Conservation (phyloP, 1,140 invertebrate genomes). For the Spodoptera litura region DNA sequence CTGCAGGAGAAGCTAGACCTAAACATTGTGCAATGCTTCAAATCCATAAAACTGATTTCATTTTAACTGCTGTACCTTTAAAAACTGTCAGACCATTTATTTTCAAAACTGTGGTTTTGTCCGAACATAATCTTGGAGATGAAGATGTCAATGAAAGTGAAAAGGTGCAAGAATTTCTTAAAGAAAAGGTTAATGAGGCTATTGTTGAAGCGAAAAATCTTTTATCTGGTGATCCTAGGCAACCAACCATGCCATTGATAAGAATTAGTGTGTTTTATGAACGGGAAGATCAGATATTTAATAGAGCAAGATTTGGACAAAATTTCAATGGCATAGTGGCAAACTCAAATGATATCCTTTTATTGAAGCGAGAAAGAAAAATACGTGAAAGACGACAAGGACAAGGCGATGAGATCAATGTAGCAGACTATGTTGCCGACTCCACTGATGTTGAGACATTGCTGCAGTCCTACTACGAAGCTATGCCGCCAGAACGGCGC, state of each 20-base stretch:
- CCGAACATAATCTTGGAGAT: slow-evolving; percentile 81
- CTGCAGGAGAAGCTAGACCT: slow-evolving; percentile 92
- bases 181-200: slow-evolving; percentile 86
- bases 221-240: slow-evolving; percentile 89
- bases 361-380: slow-evolving; percentile 86
- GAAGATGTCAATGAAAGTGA: slow-evolving; percentile 84
- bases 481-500: slow-evolving; percentile 63
- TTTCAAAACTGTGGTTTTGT: slow-evolving; percentile 89
- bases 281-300: slow-evolving; percentile 90
- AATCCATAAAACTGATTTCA: slow-evolving; percentile 90
- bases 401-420: slow-evolving; percentile 64
- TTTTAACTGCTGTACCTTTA: slow-evolving; percentile 90
- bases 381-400: slow-evolving; percentile 67
- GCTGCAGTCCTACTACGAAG: slow-evolving; percentile 68
- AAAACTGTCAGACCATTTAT: slow-evolving; percentile 96
- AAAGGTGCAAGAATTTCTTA: slow-evolving; percentile 85
- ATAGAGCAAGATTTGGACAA: slow-evolving; percentile 92
- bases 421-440: slow-evolving; percentile 57
- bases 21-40: slow-evolving; percentile 95
- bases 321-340: slow-evolving; percentile 88
- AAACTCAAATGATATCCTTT: slow-evolving; percentile 89
- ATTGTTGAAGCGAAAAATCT: slow-evolving; percentile 82
- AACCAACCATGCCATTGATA: slow-evolving; percentile 93
- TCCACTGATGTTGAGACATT: slow-evolving; percentile 76
- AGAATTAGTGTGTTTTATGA: slow-evolving; percentile 92